Evolutionary conservation across 2,113 vertebrate species (phyloP), one percentile per base, ranked within the genome.

Genomic region (Elachura formosa): DNA sequence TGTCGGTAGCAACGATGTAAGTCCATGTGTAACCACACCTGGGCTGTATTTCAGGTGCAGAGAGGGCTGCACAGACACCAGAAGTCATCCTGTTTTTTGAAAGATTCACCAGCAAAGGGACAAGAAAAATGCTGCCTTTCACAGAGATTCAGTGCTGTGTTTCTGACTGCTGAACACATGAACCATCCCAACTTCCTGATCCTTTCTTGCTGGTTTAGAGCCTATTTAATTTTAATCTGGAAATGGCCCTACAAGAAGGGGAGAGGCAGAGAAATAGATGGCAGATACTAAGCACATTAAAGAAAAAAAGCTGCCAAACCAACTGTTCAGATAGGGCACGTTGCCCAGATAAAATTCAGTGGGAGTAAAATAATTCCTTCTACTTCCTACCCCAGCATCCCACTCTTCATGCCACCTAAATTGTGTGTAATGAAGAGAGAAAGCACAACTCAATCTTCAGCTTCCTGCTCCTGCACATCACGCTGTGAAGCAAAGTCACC

Each of bases 261-360:
- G 19, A 58, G 31, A 73, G 29, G 71, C 24, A 85, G 59, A 93
- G 61, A 88, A 83, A 80, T 18, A 87, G 55, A 90, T n/a, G 61
- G 41, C 31, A 72, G 52, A 93, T 64, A 96, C 52, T 48, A 84
- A 87, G 41, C 45, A 78, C 41, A 40, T 64, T 71, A 29, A 54
- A 68, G 31, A 61, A 80, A 91, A 72, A 80, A 82, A 25, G 31
- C 84, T 87, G 76, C 75, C 68, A 80, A 88, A 84, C 89, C 92
- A 95, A 95, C 84, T 90, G 93, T 90, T 96, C 90, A 81, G 71
- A 95, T 20, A 89, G 68, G 92, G 93, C 91, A 91, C 0, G 0
- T 45, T 95, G 93, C 96, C 93, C 92, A 96, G 85, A 96, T 48
- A 91, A 77, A 90, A 95, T 87, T 79, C 61, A 94, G 85, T 88